Conservation (phyloP, 2,113 vertebrate genomes). For the Boleophthalmus pectinirostris region DNA sequence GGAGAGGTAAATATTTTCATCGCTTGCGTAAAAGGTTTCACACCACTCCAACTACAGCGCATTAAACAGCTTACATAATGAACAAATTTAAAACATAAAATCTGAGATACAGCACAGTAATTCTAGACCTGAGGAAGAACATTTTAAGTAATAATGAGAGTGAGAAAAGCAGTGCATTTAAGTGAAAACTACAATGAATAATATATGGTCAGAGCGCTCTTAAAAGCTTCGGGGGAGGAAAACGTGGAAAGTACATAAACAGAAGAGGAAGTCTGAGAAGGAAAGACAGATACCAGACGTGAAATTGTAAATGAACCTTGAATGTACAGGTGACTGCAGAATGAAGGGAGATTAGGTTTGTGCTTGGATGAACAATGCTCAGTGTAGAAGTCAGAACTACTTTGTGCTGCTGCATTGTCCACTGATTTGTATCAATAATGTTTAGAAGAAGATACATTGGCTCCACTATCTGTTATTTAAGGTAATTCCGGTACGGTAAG, state of each 20-base stretch:
- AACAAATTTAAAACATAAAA: slow-evolving; percentile 30
- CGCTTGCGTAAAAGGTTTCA: neutral
- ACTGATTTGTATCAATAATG: slow-evolving; percentile 1
- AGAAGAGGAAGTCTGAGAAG: slow-evolving; percentile 69
- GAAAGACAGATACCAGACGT: slow-evolving; percentile 67
- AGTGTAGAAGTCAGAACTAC: slow-evolving; percentile 45
- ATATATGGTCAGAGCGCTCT: slow-evolving; percentile 79
- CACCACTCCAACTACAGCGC: neutral
- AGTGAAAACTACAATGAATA: slow-evolving; percentile 77
- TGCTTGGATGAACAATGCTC: slow-evolving; percentile 48
- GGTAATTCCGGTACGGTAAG: too few relatives aligned
- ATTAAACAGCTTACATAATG: slow-evolving; percentile 28
- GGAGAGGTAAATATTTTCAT: neutral
- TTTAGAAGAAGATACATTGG: slow-evolving; percentile 3
- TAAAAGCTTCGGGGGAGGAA: slow-evolving; percentile 74
- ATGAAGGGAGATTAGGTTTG: slow-evolving; percentile 62
- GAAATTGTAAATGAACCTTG: slow-evolving; percentile 76
- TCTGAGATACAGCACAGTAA: slow-evolving; percentile 13
- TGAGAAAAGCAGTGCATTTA: slow-evolving; percentile 73
- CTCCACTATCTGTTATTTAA: neutral
- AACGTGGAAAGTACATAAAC: slow-evolving; percentile 72
- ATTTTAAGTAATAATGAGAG: slow-evolving; percentile 77
- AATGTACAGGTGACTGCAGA: slow-evolving; percentile 72
- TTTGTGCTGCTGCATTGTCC: slow-evolving; percentile 18
- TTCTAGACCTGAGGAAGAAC: slow-evolving; percentile 43